Percentiles rank a stretch among this genome's conserved stretches.
These are phyloP conservation scores for Hirtodrosophila cameraria DNA, from an alignment of 2,888 invertebrate species.

Conservation along the genomic window DNA sequence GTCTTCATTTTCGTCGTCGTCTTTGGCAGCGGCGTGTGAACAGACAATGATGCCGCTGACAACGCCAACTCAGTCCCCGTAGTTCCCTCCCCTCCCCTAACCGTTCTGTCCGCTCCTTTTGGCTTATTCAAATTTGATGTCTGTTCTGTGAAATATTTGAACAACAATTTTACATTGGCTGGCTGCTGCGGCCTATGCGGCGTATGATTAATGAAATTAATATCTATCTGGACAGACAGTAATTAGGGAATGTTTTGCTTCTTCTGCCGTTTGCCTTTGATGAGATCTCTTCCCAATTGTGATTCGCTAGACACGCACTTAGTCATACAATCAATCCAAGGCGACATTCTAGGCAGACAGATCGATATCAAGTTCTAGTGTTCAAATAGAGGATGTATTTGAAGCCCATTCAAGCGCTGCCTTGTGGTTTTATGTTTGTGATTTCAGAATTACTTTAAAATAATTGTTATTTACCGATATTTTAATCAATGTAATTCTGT, in stretches of 20 bases:
- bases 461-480: too few relatives aligned
- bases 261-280: slow-evolving; percentile 8
- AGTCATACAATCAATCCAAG: slow-evolving; percentile 37
- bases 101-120: neutral
- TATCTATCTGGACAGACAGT: slow-evolving; percentile 52
- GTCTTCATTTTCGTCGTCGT: neutral
- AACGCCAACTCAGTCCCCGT: neutral
- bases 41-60: slow-evolving; percentile 45
- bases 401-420: too few relatives aligned
- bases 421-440: neutral
- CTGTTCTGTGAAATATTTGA: slow-evolving; percentile 38
- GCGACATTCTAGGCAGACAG: neutral
- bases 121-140: slow-evolving; percentile 41
- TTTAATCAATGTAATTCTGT: too few relatives aligned
- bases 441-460: too few relatives aligned
- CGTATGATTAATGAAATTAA: slow-evolving; percentile 61
- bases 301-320: slow-evolving; percentile 48
- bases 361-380: neutral
- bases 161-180: slow-evolving; percentile 36
- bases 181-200: slow-evolving; percentile 39
- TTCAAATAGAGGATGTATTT: neutral
- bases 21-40: slow-evolving; percentile 54
- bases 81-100: neutral
- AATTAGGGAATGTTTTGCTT: slow-evolving; percentile 65
- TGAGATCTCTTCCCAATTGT: slow-evolving; percentile 15